phyloP scores from a whole-genome alignment of 2,113 vertebrate species.

The Naja naja region DNA sequence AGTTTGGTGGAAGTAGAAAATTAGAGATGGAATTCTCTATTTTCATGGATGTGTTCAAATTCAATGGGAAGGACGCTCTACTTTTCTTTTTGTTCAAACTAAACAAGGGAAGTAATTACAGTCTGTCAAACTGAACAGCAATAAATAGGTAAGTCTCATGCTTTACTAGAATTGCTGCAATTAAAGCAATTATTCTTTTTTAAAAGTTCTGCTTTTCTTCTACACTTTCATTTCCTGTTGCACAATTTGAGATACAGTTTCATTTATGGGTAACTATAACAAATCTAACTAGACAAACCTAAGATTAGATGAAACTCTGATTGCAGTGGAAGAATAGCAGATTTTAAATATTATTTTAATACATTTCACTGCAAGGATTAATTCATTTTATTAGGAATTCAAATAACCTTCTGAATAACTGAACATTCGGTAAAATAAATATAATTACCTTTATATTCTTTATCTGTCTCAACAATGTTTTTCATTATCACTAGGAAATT shows the following conservation, averaged over 20 bases:
- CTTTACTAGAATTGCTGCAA: neutral
- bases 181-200: neutral
- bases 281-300: neutral
- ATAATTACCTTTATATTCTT: neutral
- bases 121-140: neutral
- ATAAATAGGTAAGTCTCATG: neutral
- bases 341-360: neutral
- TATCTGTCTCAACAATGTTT: neutral
- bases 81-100: neutral
- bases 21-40: no score
- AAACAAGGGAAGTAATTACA: neutral
- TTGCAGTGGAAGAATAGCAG: neutral
- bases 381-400: neutral
- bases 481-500: neutral
- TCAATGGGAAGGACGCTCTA: neutral
- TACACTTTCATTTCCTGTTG: neutral
- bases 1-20: no score
- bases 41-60: neutral
- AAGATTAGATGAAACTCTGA: neutral
- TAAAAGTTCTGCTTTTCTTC: neutral
- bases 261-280: neutral
- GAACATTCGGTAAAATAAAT: neutral
- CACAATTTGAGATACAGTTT: neutral
- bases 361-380: neutral
- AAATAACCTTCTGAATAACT: neutral